Conservation (phyloP, 1,140 invertebrate genomes). For the Hirudo medicinalis region DNA sequence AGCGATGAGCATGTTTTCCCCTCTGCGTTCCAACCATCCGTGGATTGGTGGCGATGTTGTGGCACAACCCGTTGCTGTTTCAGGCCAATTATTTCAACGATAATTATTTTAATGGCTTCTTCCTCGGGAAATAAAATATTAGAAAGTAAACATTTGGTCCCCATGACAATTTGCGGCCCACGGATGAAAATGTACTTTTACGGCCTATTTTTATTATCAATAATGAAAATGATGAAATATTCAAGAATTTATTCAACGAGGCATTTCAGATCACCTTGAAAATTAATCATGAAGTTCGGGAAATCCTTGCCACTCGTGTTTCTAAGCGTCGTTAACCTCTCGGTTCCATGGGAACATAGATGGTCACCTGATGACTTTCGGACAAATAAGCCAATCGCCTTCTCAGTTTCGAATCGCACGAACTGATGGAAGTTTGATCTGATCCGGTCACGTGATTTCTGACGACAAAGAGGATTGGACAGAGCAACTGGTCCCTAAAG, state of each 20-base stretch:
- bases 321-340: neutral
- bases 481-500: neutral
- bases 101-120: too few relatives aligned
- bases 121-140: too few relatives aligned
- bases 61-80: neutral
- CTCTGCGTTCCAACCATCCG: slow-evolving; percentile 13
- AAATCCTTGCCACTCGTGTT: neutral
- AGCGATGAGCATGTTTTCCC: slow-evolving; percentile 17
- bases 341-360: neutral
- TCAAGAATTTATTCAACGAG: too few relatives aligned
- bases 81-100: too few relatives aligned
- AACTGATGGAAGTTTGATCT: neutral
- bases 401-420: neutral
- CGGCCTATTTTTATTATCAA: neutral
- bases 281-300: slow-evolving; percentile 1
- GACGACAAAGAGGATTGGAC: neutral
- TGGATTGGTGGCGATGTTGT: neutral
- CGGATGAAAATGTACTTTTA: neutral
- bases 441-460: neutral
- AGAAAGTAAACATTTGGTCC: too few relatives aligned
- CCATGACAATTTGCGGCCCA: too few relatives aligned
- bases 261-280: neutral
- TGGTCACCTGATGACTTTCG: neutral
- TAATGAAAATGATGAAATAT: neutral
- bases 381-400: neutral